Evolutionary conservation across 2,113 vertebrate species (phyloP), one percentile per base, ranked within the genome.

Genomic region (Prietella phreatophila): DNA sequence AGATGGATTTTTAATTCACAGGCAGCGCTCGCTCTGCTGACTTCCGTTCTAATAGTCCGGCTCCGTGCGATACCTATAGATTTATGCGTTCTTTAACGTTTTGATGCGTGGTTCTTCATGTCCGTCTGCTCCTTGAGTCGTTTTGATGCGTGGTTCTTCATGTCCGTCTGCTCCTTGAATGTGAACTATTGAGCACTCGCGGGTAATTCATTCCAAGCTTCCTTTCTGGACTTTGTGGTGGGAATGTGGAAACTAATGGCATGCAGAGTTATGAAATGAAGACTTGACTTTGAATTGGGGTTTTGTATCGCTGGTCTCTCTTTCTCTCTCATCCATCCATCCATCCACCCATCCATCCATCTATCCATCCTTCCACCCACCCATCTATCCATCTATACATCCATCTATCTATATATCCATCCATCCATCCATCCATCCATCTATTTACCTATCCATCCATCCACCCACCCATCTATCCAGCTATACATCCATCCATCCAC

Each of bases 1-100:
- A 67, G 85, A 80, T 67, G 42, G 76, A 86, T 80, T 80, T 56
- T 50, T 79, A 58, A 85, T 76, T 85, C 71, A 67, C 19, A 3
- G 10, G 17, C 73, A 61, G 56, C 11, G 8, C 22, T 56, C 73
- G 47, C 84, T 85, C 67, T 2, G 1, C 63, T 76, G 65, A 60
- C 47, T 84, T 1, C 65, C 19, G 17, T 56, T 69, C 65, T 55
- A 76, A 61, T 61, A 33, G 61, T 61, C 33, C 69, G 61, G 71
- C 69, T 17, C 69, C 8, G 69, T 14, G 75, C 15, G 75, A 5
- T 27, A 25, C n/a, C 42, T 84, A 55, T 69, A 14, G 55, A 30
- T 50, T 63, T 39, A 30, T n/a, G 20, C 25, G 7, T 60, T 30
- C n/a, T 42, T 47, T 17, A 84, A 56, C n/a, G 10, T 75, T 85